Conservation (phyloP, 2,797 vertebrate species). For the Spinibarbus caldwelli region DNA sequence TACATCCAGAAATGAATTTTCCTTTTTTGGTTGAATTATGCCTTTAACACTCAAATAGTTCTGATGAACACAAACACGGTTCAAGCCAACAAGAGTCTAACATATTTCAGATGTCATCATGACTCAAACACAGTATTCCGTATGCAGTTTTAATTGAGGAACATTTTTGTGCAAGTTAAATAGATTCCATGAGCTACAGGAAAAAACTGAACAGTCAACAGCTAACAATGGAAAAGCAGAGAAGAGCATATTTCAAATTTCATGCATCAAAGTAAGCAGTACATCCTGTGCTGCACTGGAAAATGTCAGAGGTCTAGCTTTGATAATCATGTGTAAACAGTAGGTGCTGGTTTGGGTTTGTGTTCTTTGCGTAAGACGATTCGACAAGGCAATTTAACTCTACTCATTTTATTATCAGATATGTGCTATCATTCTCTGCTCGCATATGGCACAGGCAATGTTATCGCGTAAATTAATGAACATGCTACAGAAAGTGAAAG, state of each 20-base stretch:
- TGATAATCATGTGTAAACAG: conserved; percentile 47
- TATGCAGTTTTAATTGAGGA: conserved; percentile 50
- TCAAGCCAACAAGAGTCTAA: background rate
- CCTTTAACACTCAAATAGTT: background rate
- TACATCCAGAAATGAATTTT: background rate
- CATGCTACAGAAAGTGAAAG: background rate
- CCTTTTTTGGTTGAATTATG: background rate
- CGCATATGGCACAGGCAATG: conserved; percentile 31
- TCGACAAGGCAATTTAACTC: background rate
- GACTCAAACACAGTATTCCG: conserved; percentile 9
- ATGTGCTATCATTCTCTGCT: conserved; percentile 15
- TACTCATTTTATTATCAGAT: conserved; percentile 11
- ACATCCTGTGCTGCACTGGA: conserved; percentile 35
- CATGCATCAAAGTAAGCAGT: conserved; percentile 64
- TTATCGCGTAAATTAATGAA: conserved; percentile 21
- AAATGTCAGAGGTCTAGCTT: conserved; percentile 44
- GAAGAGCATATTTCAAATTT: conserved; percentile 59
- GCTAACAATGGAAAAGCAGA: conserved; percentile 55
- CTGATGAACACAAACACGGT: background rate
- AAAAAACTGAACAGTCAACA: conserved; percentile 44
- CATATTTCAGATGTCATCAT: background rate
- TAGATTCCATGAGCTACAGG: conserved; percentile 49
- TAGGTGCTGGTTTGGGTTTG: conserved; percentile 61
- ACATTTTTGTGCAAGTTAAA: conserved; percentile 53
- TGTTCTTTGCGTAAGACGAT: conserved; percentile 5